These are phyloP conservation scores for Elanoides forficatus DNA, from an alignment of 2,113 vertebrate species.

Conservation along the genomic window DNA sequence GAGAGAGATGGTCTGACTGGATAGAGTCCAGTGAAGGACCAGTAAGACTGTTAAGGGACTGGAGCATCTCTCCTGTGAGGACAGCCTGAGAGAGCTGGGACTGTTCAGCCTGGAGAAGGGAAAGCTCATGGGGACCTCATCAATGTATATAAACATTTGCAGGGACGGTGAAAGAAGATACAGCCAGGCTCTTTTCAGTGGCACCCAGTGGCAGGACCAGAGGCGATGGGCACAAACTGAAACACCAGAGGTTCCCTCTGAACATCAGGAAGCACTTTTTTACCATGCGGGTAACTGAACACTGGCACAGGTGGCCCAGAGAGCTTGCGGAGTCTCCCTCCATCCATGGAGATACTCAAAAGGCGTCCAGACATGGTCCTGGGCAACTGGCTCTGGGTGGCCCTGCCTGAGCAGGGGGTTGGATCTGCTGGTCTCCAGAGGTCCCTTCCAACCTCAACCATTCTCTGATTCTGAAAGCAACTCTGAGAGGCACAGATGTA, in stretches of 20 bases:
- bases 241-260: neutral
- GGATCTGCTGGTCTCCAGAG: neutral
- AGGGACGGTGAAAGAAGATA: neutral
- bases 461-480: neutral
- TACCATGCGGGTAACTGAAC: accelerated
- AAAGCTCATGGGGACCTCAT: neutral
- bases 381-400: accelerated
- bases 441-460: neutral
- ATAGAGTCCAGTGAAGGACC: neutral
- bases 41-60: neutral
- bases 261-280: neutral
- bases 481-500: neutral
- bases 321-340: neutral
- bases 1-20: neutral
- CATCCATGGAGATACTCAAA: neutral
- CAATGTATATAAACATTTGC: neutral
- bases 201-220: neutral
- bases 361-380: neutral
- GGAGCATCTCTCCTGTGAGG: neutral
- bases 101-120: neutral
- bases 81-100: neutral
- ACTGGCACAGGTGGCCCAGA: accelerated
- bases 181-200: neutral
- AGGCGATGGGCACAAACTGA: neutral
- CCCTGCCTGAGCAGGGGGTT: neutral